Percentiles rank a stretch among this genome's conserved stretches.
phyloP scores from a whole-genome alignment of 2,888 invertebrate genomes.

The Chalcosyrphus nemorum region DNA sequence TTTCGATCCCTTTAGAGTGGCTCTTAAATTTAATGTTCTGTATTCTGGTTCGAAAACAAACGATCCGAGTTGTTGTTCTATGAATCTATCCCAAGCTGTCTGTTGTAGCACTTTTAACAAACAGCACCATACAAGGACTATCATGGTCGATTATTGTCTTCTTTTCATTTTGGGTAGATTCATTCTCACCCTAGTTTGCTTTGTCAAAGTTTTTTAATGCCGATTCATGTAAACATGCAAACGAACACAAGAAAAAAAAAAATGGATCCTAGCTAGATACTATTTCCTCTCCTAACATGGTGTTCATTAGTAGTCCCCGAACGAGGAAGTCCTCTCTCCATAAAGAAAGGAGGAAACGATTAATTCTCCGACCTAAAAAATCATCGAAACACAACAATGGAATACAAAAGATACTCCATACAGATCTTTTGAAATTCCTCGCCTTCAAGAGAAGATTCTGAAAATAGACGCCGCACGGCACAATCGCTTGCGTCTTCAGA shows the following conservation, averaged over 20 bases:
- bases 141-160: conserved; percentile 25
- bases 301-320: conserved; percentile 22
- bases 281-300: neutral
- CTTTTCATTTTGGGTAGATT: neutral
- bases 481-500: conserved; percentile 11
- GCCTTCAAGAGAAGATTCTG: neutral
- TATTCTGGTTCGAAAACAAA: conserved; percentile 8
- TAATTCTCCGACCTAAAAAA: conserved; percentile 9
- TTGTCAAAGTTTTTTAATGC: neutral
- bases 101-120: neutral
- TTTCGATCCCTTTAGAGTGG: conserved; percentile 35
- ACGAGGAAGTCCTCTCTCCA: neutral
- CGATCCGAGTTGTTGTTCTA: conserved; percentile 9
- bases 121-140: conserved; percentile 22
- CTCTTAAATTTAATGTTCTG: conserved; percentile 40
- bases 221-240: conserved; percentile 26
- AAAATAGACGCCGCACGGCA: conserved; percentile 46
- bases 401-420: neutral
- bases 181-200: neutral
- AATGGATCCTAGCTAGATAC: neutral
- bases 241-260: neutral
- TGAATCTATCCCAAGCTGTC: neutral
- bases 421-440: neutral
- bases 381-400: neutral
- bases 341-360: conserved; percentile 16